phyloP scores from a whole-genome alignment of 2,888 invertebrate species.

The Ceriagrion tenellum region DNA sequence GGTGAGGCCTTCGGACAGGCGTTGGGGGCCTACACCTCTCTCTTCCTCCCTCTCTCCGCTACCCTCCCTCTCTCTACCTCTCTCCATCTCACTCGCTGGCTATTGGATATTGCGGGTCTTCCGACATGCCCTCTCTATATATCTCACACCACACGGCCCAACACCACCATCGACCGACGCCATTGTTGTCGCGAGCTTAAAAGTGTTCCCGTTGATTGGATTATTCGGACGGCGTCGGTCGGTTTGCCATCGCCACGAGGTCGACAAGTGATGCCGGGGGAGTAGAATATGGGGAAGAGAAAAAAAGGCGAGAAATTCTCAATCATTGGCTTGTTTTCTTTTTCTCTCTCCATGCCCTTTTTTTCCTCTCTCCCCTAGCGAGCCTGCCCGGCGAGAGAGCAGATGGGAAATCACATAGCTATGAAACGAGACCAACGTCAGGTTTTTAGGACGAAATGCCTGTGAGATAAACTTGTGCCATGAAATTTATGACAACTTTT shows the following conservation, averaged over 20 bases:
- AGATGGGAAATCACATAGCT: background rate
- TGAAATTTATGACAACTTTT: too few species aligned
- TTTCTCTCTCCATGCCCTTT: background rate
- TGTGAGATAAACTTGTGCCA: too few species aligned
- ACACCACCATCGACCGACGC: conserved; percentile 13
- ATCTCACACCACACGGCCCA: background rate
- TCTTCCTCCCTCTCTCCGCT: background rate
- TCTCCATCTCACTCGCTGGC: background rate
- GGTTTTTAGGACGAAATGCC: too few species aligned
- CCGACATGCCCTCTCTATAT: background rate
- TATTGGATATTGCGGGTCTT: conserved; percentile 65
- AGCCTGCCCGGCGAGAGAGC: background rate
- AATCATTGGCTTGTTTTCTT: background rate
- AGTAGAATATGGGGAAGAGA: background rate
- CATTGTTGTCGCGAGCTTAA: conserved; percentile 40
- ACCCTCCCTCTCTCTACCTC: background rate
- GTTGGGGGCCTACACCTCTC: too few species aligned
- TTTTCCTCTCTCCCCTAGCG: background rate
- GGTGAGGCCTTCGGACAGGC: too few species aligned
- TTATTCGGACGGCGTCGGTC: background rate
- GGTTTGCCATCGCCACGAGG: conserved; percentile 23
- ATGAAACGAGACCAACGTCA: too few species aligned
- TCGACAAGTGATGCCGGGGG: background rate
- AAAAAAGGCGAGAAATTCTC: background rate
- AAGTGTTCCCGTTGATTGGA: conserved; percentile 57